Percentiles rank a stretch among this genome's conserved stretches.
Conservation (phyloP, 2,888 invertebrate genomes). For the Tenodera sinensis region DNA sequence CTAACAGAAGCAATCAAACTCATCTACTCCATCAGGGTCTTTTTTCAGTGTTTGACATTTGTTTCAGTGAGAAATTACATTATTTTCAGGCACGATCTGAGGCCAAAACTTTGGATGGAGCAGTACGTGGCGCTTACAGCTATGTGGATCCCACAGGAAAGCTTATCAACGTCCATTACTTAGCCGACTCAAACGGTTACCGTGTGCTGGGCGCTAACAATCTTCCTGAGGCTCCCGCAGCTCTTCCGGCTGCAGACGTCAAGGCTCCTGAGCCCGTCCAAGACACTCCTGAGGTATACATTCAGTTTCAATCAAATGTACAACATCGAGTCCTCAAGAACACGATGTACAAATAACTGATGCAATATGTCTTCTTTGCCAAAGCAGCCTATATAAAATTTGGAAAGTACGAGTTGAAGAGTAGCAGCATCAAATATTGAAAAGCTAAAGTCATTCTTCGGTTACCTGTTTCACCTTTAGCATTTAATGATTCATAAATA, state of each 20-base stretch:
- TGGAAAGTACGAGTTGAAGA: no score
- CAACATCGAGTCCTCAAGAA: no score
- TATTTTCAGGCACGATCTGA: conserved; percentile 34
- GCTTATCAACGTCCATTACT: conserved; percentile 34
- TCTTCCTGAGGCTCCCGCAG: conserved; percentile 36
- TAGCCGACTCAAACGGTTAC: conserved; percentile 35
- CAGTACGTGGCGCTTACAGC: conserved; percentile 35
- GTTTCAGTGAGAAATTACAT: neutral
- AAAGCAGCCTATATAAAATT: no score
- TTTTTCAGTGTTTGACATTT: neutral
- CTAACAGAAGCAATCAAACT: no score
- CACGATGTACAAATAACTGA: no score
- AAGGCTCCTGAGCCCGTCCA: conserved; percentile 35
- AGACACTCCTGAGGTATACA: conserved; percentile 36
- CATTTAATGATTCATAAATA: no score
- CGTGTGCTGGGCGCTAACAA: conserved; percentile 37
- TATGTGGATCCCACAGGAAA: conserved; percentile 36
- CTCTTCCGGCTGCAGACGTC: conserved; percentile 21
- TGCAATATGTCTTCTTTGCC: no score
- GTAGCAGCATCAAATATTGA: no score
- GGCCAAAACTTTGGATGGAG: conserved; percentile 33
- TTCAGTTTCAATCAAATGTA: neutral
- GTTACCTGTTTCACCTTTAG: no score
- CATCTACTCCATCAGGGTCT: no score
- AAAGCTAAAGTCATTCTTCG: no score